Evolutionary conservation across 1,140 invertebrate species (phyloP).

Genomic region (Scylla paramamosain): DNA sequence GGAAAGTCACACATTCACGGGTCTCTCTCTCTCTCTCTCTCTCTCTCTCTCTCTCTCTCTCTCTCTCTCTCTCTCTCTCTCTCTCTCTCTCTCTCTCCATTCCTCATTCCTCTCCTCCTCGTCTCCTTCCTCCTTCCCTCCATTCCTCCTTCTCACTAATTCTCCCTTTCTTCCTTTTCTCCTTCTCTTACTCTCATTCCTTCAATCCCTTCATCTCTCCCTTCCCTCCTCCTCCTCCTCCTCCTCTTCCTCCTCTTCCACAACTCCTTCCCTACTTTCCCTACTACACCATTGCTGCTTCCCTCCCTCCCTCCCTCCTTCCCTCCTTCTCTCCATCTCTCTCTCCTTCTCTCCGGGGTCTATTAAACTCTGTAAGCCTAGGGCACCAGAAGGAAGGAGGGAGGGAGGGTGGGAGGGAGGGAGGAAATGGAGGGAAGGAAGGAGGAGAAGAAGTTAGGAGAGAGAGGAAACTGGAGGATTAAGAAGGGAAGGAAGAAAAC

Average conservation of each 20-base stretch:
- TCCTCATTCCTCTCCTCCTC: not conserved
- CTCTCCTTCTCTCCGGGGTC: too few relatives aligned
- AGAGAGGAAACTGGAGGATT: not conserved
- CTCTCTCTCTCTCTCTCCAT: too few relatives aligned
- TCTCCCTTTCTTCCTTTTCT: not conserved
- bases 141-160: not conserved
- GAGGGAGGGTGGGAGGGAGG: not conserved
- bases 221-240: too few relatives aligned
- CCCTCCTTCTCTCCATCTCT: too few relatives aligned
- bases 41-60: too few relatives aligned
- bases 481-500: too few relatives aligned
- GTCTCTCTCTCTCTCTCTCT: too few relatives aligned
- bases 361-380: too few relatives aligned
- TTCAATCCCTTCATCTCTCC: too few relatives aligned
- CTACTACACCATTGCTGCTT: not conserved
- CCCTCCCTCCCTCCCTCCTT: too few relatives aligned
- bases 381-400: not conserved
- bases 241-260: not conserved
- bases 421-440: not conserved
- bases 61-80: too few relatives aligned
- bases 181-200: not conserved
- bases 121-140: not conserved
- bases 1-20: too few relatives aligned
- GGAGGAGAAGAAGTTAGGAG: not conserved
- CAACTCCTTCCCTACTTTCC: not conserved